Conservation (phyloP, 2,888 invertebrate genomes). For the Achlya flavicornis region DNA sequence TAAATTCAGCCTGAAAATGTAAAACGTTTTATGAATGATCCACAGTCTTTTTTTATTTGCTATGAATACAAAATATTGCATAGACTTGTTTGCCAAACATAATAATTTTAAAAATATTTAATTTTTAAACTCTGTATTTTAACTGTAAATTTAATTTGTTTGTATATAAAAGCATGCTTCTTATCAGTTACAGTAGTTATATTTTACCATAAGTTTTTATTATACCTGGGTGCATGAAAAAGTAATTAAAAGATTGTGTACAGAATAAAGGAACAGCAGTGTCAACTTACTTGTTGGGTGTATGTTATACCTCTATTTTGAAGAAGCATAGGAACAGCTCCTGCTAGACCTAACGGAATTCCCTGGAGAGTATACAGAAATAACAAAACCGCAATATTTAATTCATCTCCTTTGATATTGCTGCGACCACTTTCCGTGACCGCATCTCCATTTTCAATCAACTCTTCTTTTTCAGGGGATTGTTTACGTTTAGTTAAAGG, state of each 20-base stretch:
- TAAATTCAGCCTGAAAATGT: conserved; percentile 91
- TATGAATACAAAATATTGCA: too few species aligned
- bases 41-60: not conserved
- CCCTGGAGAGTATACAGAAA: conserved; percentile 98
- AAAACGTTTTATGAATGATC: not conserved
- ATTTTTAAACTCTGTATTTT: too few species aligned
- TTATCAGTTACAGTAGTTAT: not conserved
- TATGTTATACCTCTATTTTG: conserved; percentile 97
- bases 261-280: not conserved
- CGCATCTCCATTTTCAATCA: conserved; percentile 73
- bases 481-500: conserved; percentile 73
- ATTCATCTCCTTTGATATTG: conserved; percentile 88
- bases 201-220: not conserved
- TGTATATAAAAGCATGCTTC: conserved; percentile 5
- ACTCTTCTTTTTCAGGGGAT: conserved; percentile 65
- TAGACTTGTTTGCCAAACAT: too few species aligned
- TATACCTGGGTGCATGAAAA: not conserved
- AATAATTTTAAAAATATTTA: too few species aligned
- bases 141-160: not conserved
- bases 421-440: conserved; percentile 53
- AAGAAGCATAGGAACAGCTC: conserved; percentile 97
- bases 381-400: conserved; percentile 93
- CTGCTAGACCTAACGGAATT: conserved; percentile 96
- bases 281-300: conserved; percentile 89
- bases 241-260: not conserved